A percentile compares a stretch with the other conserved stretches of the same genome.
Evolutionary conservation across 1,140 invertebrate genomes (phyloP).

Genomic region (Bactericera cockerelli): DNA sequence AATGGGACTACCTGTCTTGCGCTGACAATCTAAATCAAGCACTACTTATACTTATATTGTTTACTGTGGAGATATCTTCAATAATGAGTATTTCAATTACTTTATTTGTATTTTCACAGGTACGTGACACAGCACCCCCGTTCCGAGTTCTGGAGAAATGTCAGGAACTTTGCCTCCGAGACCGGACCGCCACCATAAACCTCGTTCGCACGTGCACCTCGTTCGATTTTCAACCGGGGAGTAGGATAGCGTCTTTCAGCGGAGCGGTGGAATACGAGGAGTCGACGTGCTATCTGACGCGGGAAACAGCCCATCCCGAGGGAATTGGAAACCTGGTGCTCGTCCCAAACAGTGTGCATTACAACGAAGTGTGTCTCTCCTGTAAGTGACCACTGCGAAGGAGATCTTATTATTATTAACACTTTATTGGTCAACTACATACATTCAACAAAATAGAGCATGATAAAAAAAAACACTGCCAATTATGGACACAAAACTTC

Average conservation of each 20-base stretch:
- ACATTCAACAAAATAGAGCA: too few relatives aligned
- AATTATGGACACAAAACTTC: too few relatives aligned
- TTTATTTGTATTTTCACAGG: slow-evolving; percentile 31
- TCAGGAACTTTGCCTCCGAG: slow-evolving; percentile 66
- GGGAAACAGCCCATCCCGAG: slow-evolving; percentile 67
- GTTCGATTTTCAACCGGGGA: slow-evolving; percentile 79
- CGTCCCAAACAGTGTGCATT: slow-evolving; percentile 71
- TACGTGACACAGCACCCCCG: slow-evolving; percentile 60
- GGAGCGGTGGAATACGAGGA: slow-evolving; percentile 74
- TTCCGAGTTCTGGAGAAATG: slow-evolving; percentile 69
- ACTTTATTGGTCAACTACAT: too few relatives aligned
- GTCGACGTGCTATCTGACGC: slow-evolving; percentile 72
- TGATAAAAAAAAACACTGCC: too few relatives aligned
- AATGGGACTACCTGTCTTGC: too few relatives aligned
- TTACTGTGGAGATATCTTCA: too few relatives aligned
- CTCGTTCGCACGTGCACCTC: slow-evolving; percentile 64
- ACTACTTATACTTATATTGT: too few relatives aligned
- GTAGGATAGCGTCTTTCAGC: slow-evolving; percentile 60
- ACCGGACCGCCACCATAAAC: slow-evolving; percentile 61
- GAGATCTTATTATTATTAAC: too few relatives aligned
- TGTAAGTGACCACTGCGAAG: slow-evolving; percentile 42
- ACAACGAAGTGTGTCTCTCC: slow-evolving; percentile 73
- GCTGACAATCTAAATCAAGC: too few relatives aligned
- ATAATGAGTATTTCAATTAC: background rate
- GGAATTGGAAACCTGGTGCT: slow-evolving; percentile 71